Conservation (phyloP, 30 jellyfish, hydroid and myxozoan species). For the Aurelia aurita region DNA sequence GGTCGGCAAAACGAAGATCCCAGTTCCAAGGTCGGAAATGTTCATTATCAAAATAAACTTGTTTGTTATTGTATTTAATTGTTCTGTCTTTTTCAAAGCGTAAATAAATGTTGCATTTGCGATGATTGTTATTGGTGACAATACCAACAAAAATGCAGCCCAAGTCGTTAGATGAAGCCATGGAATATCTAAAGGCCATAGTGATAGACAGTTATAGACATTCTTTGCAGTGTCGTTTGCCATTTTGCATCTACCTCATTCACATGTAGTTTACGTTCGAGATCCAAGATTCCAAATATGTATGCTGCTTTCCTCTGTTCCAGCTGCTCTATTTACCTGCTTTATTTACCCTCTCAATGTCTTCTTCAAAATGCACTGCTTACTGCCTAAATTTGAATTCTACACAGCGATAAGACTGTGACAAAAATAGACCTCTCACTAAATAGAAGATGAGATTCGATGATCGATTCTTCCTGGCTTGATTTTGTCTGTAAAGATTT, state of each 20-base stretch:
- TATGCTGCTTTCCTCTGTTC: too few species aligned
- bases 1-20: slow-evolving; percentile 19
- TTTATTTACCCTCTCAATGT: too few species aligned
- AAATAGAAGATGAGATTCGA: too few species aligned
- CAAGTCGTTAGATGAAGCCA: neutral
- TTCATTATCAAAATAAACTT: slow-evolving; percentile 22
- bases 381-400: too few species aligned
- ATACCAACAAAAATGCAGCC: neutral
- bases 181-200: slow-evolving; percentile 37
- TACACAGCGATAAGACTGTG: too few species aligned
- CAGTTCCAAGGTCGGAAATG: slow-evolving; percentile 37
- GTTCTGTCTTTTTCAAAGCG: slow-evolving; percentile 36
- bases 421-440: too few species aligned
- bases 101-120: slow-evolving; percentile 19
- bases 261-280: too few species aligned
- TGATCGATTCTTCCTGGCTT: too few species aligned
- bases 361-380: too few species aligned
- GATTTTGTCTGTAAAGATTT: too few species aligned
- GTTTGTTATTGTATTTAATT: neutral
- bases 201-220: neutral
- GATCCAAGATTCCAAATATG: too few species aligned
- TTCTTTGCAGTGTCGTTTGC: neutral
- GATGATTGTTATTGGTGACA: neutral
- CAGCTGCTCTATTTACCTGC: too few species aligned
- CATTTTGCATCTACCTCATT: neutral